A percentile compares a stretch with the other conserved stretches of the same genome.
These are phyloP conservation scores for Dynastes maya DNA, from an alignment of 2,888 invertebrate genomes.

Conservation along the genomic window DNA sequence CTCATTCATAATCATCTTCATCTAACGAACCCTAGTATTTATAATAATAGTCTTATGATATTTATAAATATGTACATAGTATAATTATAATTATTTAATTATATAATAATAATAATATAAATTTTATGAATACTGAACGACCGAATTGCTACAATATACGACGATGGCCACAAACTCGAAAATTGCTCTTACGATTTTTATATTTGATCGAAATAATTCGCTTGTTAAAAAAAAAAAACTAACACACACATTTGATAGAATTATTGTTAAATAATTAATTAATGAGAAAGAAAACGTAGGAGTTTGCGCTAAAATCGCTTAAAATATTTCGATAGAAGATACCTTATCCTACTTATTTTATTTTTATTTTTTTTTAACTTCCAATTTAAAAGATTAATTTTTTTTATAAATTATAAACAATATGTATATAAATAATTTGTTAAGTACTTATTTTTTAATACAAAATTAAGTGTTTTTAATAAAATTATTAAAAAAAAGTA, in stretches of 20 bases:
- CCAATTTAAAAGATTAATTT: too few relatives aligned
- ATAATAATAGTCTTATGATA: conserved; percentile 53
- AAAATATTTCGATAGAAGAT: too few relatives aligned
- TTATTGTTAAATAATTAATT: too few relatives aligned
- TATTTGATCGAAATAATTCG: not conserved
- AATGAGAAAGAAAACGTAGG: conserved; percentile 41
- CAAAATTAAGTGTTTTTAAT: not conserved
- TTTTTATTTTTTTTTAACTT: conserved; percentile 39
- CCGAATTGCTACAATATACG: conserved; percentile 61
- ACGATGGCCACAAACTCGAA: conserved; percentile 64
- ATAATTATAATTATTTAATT: conserved; percentile 51
- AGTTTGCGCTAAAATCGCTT: conserved; percentile 51
- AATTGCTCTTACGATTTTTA: conserved; percentile 37
- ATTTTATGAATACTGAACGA: conserved; percentile 64
- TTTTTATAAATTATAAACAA: not conserved
- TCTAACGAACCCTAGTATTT: conserved; percentile 56
- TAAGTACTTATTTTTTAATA: conserved; percentile 35
- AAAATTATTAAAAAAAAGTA: conserved; percentile 20
- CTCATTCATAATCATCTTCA: not conserved
- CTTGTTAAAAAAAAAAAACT: conserved; percentile 6
- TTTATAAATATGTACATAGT: conserved; percentile 60
- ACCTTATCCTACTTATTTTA: too few relatives aligned
- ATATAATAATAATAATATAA: conserved; percentile 58
- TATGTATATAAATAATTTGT: conserved; percentile 37
- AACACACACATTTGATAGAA: conserved; percentile 4